These are phyloP conservation scores for Lamellibrachia luymesi DNA, from an alignment of 1,140 invertebrate species.

Conservation along the genomic window DNA sequence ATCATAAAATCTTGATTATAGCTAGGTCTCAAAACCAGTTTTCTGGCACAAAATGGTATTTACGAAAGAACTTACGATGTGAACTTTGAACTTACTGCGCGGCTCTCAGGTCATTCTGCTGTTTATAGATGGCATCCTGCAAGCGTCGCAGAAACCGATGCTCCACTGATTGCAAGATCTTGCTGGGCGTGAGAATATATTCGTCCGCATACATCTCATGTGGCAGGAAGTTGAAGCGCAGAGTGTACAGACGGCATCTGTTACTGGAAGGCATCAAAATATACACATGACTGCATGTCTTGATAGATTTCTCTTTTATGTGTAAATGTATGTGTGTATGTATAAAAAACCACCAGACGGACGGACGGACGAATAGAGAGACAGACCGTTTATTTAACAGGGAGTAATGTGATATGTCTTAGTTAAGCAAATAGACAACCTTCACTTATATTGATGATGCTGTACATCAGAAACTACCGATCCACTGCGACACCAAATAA, in stretches of 20 bases:
- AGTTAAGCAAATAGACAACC: no score
- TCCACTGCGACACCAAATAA: no score
- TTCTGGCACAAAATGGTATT: background rate
- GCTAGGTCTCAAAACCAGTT: background rate
- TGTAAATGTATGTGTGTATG: background rate
- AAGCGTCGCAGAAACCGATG: constrained; percentile 51
- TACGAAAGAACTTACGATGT: background rate
- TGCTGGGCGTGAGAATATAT: constrained; percentile 68
- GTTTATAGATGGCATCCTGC: constrained; percentile 42
- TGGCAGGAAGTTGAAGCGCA: constrained; percentile 72
- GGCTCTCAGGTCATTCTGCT: constrained; percentile 33
- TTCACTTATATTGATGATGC: no score
- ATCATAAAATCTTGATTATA: background rate
- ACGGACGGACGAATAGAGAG: no score
- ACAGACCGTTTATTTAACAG: no score
- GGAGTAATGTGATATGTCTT: no score
- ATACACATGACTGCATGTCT: background rate
- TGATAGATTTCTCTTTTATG: background rate
- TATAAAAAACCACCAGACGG: background rate
- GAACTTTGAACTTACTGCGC: constrained; percentile 1
- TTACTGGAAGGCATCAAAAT: constrained; percentile 31
- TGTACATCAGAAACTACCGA: no score
- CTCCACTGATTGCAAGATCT: constrained; percentile 63
- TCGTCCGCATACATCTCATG: constrained; percentile 70
- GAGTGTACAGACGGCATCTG: constrained; percentile 39